These are phyloP conservation scores for Electrona antarctica DNA, from an alignment of 2,113 vertebrate species.

Conservation along the genomic window DNA sequence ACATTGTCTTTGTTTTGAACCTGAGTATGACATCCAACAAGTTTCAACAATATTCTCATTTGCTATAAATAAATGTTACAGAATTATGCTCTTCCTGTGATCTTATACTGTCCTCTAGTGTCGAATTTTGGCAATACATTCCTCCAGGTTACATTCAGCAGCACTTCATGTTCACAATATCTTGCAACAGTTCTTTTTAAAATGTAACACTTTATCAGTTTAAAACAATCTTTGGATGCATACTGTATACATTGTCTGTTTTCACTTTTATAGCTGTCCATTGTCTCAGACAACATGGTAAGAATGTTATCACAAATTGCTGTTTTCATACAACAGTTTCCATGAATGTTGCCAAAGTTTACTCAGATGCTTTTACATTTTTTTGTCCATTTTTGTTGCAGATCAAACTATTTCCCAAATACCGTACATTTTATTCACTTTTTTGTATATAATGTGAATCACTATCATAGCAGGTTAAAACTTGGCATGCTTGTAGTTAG, in stretches of 20 bases:
- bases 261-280: slow-evolving; percentile 13
- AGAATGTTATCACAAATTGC: slow-evolving; percentile 5
- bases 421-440: slow-evolving; percentile 20
- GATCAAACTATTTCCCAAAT: background rate
- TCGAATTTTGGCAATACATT: background rate
- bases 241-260: background rate
- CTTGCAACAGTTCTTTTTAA: slow-evolving; percentile 1
- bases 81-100: background rate
- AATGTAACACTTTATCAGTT: background rate
- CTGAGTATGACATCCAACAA: too few relatives aligned
- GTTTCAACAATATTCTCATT: too few relatives aligned
- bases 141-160: background rate
- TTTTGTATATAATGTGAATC: slow-evolving; percentile 59
- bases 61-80: background rate
- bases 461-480: slow-evolving; percentile 30
- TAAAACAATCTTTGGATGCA: background rate
- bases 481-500: slow-evolving; percentile 17
- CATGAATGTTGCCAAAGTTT: slow-evolving; percentile 4
- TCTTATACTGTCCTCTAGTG: slow-evolving; percentile 59
- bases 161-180: slow-evolving; percentile 2
- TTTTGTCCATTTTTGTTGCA: slow-evolving; percentile 7
- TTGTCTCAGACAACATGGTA: slow-evolving; percentile 7
- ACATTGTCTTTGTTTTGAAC: too few relatives aligned
- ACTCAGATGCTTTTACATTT: slow-evolving; percentile 1
- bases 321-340: slow-evolving; percentile 1